Conservation (phyloP, 2,797 vertebrate species). For the Coreius guichenoti region DNA sequence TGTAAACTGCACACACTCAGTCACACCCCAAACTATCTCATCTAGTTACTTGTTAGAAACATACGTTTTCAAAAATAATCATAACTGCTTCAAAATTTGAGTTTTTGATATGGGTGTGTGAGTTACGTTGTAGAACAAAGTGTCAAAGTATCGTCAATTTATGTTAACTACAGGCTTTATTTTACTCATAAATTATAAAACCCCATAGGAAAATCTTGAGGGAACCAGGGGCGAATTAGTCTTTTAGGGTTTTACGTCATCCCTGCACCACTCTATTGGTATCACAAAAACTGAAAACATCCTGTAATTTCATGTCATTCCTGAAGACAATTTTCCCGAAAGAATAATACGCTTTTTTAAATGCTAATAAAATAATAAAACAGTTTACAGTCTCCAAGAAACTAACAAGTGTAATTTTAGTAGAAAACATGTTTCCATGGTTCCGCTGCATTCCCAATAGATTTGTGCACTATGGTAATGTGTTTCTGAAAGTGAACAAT, state of each 20-base stretch:
- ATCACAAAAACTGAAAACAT: neutral
- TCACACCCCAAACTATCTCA: neutral
- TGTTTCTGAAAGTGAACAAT: conserved; percentile 11
- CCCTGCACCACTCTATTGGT: neutral
- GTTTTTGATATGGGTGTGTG: neutral
- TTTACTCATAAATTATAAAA: too few relatives aligned
- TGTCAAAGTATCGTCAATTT: neutral
- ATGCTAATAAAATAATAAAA: neutral
- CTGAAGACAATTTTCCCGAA: neutral
- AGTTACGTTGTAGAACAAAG: neutral
- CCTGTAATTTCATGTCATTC: neutral
- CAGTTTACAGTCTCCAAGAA: neutral
- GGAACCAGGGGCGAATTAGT: too few relatives aligned
- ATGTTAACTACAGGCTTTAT: too few relatives aligned
- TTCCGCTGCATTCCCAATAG: neutral
- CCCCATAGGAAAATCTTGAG: too few relatives aligned
- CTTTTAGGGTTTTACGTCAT: neutral
- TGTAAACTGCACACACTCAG: neutral
- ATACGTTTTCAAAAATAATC: neutral
- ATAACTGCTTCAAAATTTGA: neutral
- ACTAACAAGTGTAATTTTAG: neutral
- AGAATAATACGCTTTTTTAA: neutral
- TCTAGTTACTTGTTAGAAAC: neutral
- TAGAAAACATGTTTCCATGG: conserved; percentile 17
- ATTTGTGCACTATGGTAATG: neutral